Conservation (phyloP, 2,888 invertebrate genomes). For the Lepidochitona cinerea region DNA sequence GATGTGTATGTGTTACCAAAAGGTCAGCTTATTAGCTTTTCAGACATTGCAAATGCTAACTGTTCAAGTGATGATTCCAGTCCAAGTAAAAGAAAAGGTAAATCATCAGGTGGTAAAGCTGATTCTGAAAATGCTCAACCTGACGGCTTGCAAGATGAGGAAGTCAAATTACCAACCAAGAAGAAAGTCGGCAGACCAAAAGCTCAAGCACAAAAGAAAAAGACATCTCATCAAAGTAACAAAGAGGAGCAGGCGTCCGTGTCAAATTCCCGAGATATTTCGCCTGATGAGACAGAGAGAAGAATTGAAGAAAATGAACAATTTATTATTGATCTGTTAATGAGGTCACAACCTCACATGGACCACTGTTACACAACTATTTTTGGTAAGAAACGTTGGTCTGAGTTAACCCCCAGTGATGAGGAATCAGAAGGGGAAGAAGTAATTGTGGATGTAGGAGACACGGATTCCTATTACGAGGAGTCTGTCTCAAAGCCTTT, state of each 20-base stretch:
- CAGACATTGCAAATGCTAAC: not conserved
- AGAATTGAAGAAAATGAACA: slow-evolving; percentile 55
- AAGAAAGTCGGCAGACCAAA: not conserved
- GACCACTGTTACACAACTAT: slow-evolving; percentile 64
- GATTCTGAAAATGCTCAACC: not conserved
- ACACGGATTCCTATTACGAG: slow-evolving; percentile 4
- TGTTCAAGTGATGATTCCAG: not conserved
- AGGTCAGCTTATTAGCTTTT: not conserved
- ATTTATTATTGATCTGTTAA: slow-evolving; percentile 51
- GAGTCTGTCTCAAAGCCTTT: not conserved
- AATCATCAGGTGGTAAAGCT: not conserved
- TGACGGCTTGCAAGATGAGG: not conserved
- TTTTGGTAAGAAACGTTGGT: slow-evolving; percentile 49
- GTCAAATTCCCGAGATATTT: slow-evolving; percentile 43
- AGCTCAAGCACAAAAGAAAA: not conserved
- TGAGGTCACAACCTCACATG: slow-evolving; percentile 52
- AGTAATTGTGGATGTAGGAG: slow-evolving; percentile 12
- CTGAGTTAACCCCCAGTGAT: slow-evolving; percentile 33
- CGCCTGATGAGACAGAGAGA: slow-evolving; percentile 43
- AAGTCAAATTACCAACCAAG: not conserved
- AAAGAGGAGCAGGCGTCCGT: not conserved
- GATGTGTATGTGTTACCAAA: not conserved
- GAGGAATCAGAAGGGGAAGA: slow-evolving; percentile 24
- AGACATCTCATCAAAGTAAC: not conserved
- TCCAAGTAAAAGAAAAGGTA: not conserved